phyloP scores from a whole-genome alignment of 2,113 vertebrate genomes.

The Cettia cetti region DNA sequence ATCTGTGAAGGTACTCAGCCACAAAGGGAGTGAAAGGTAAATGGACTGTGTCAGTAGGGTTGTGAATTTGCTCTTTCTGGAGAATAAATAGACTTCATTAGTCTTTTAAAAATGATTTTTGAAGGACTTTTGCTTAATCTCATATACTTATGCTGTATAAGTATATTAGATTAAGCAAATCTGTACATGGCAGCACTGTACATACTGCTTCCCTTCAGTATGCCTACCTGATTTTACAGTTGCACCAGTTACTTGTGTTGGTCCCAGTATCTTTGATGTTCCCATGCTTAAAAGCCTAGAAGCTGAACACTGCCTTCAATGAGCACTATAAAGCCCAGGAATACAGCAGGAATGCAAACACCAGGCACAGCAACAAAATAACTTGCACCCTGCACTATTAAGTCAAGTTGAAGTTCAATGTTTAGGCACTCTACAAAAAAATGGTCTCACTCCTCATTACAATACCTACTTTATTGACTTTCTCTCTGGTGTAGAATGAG shows the following conservation, averaged over 20 bases:
- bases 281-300: not conserved
- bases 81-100: not conserved
- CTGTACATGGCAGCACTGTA: not conserved
- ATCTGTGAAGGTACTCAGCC: not conserved
- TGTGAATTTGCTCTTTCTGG: not conserved
- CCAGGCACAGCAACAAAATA: not conserved
- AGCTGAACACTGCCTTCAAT: not conserved
- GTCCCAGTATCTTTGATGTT: not conserved
- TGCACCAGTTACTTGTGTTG: not conserved
- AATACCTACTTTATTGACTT: not conserved
- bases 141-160: not conserved
- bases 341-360: not conserved
- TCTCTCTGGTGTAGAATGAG: not conserved
- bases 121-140: not conserved
- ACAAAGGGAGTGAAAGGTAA: not conserved
- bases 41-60: not conserved
- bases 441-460: fast-evolving
- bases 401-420: not conserved
- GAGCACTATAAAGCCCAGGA: not conserved
- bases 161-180: too few relatives aligned
- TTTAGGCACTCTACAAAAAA: not conserved
- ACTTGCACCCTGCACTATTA: not conserved
- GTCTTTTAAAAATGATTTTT: not conserved
- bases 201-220: not conserved
- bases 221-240: not conserved